Evolutionary conservation across 2,888 invertebrate genomes (phyloP).

Genomic region (Hydroisotoma schaefferi): DNA sequence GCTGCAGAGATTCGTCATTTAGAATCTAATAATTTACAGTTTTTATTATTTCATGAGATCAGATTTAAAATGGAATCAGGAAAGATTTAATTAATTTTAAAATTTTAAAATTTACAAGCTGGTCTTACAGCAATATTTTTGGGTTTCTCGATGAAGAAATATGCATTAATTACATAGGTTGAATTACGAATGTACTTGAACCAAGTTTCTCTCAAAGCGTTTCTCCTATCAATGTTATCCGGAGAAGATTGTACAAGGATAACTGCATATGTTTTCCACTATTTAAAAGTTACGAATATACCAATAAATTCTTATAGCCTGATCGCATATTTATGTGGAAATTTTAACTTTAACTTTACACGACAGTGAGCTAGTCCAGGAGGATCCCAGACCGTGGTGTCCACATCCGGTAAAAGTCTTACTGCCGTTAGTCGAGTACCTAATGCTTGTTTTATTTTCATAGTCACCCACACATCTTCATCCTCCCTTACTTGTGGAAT

Average conservation of each 20-base stretch:
- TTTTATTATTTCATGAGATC: slow-evolving; percentile 1
- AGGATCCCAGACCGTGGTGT: neutral
- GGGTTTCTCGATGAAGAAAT: slow-evolving; percentile 18
- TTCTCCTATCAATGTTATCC: neutral
- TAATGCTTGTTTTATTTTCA: neutral
- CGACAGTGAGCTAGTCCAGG: neutral
- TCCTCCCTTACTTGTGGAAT: neutral
- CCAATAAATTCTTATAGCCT: neutral
- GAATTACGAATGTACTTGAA: neutral
- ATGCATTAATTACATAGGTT: neutral
- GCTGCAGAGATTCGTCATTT: slow-evolving; percentile 5
- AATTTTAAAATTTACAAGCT: too few relatives aligned
- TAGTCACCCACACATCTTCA: neutral
- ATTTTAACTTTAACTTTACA: slow-evolving; percentile 1
- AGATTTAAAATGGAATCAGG: too few relatives aligned
- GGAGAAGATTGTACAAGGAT: slow-evolving; percentile 13
- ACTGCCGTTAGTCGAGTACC: slow-evolving; percentile 10
- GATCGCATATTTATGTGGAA: neutral
- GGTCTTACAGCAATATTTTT: neutral
- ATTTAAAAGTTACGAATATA: neutral
- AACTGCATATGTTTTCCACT: slow-evolving; percentile 11
- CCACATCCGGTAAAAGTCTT: neutral
- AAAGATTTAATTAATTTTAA: too few relatives aligned
- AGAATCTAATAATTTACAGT: slow-evolving; percentile 5
- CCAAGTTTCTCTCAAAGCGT: slow-evolving; percentile 17